Evolutionary conservation across 2,888 invertebrate species (phyloP), one percentile per base, ranked within the genome.

Genomic region (Neocrepidodera transversa): DNA sequence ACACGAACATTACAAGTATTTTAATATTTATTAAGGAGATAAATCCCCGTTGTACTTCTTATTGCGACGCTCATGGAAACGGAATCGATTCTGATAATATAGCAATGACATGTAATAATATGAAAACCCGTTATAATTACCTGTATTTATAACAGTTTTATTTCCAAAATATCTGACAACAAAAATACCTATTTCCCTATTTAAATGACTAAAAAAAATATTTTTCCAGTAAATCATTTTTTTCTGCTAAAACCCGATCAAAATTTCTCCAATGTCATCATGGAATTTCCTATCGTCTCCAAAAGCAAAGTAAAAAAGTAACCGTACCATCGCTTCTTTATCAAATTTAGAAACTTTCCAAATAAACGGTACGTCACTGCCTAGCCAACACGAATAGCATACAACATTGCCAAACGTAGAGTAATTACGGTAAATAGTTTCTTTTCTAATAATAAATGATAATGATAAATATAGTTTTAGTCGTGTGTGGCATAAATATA

Each of bases 271-370:
- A 13, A 6, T 43, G n/a, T 11, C 8, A 18, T 13, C 2, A 20
- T 38, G 50, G 50, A 38, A 50, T 38, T 50, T 50, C 38, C 38
- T 8, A 32, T 8, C 23, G 10, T 1, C 10, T 18, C 40, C 20
- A 49, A 13, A n/a, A n/a, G n/a, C 8, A 36, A 49, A 49, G 8
- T 16, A 28, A 23, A 23, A 2, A 28, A 28, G 10, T 10, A 2
- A 28, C 28, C 11, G 11, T 1, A n/a, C 7, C 11, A 23, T 50
- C 20, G 16, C 23, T 10, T 2, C 3, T 32, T 13, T 38, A 38
- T 17, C 16, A 51, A 51, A 51, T 17, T 38, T 42, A 40, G 51
- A 40, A 51, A 51, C 30, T 51, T 51, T 51, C 40, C 40, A 28
- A 17, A 17, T 16, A 50, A 26, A 11, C 26, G 30, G 42, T 40